phyloP scores from a whole-genome alignment of 2,797 vertebrate genomes.

The Nothura maculosa region DNA sequence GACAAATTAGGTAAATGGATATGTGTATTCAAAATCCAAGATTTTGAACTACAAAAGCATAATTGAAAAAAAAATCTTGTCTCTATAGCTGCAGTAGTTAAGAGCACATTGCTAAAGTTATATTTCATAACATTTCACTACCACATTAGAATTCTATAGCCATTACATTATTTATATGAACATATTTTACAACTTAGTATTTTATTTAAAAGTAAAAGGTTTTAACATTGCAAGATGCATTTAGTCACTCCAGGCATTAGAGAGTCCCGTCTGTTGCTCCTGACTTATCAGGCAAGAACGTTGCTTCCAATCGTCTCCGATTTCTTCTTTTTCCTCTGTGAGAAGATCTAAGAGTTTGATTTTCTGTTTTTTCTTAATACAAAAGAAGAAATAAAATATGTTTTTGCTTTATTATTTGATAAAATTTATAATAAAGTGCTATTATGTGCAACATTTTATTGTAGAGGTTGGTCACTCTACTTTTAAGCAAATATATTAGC shows the following conservation, averaged over 20 bases:
- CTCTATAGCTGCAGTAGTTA: conserved; percentile 56
- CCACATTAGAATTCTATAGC: conserved; percentile 67
- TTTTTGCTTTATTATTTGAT: not conserved
- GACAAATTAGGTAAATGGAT: conserved; percentile 38
- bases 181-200: conserved; percentile 70
- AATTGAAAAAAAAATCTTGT: conserved; percentile 49
- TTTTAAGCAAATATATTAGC: not conserved
- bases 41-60: conserved; percentile 48
- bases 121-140: conserved; percentile 68
- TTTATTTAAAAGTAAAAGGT: conserved; percentile 67
- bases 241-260: conserved; percentile 43
- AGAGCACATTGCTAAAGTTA: conserved; percentile 62
- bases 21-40: conserved; percentile 50
- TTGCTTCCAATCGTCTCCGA: conserved; percentile 51
- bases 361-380: conserved; percentile 84
- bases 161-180: conserved; percentile 70
- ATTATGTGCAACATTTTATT: not conserved
- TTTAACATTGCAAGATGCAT: conserved; percentile 69
- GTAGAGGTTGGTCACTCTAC: not conserved
- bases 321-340: conserved; percentile 48
- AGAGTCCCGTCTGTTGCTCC: conserved; percentile 19
- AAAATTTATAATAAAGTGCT: not conserved
- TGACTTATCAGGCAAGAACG: not conserved
- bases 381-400: conserved; percentile 39
- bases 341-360: conserved; percentile 80